Percentiles rank a stretch among this genome's conserved stretches.
These are phyloP conservation scores for Papilio machaon DNA, from an alignment of 1,140 invertebrate species.

Conservation along the genomic window DNA sequence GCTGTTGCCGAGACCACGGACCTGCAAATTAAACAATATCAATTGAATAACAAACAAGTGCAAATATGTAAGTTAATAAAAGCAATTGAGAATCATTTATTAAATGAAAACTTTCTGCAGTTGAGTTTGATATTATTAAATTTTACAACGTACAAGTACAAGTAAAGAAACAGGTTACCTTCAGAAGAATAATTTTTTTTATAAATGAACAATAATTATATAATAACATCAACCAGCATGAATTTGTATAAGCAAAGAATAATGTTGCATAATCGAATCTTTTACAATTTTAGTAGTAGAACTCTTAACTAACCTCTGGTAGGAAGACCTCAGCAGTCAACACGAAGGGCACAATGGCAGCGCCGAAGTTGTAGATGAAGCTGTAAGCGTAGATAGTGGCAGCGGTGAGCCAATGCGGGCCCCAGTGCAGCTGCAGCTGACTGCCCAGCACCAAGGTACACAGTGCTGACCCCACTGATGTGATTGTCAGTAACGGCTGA, in stretches of 20 bases:
- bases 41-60: neutral
- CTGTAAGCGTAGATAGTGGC: slow-evolving; percentile 63
- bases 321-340: slow-evolving; percentile 69
- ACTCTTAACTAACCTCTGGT: slow-evolving; percentile 59
- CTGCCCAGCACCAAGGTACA: slow-evolving; percentile 59
- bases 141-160: too few relatives aligned
- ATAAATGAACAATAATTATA: neutral
- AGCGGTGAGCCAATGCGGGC: slow-evolving; percentile 64
- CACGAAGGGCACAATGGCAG: slow-evolving; percentile 65
- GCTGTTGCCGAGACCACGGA: slow-evolving; percentile 70
- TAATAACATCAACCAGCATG: neutral
- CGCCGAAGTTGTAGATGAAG: slow-evolving; percentile 65
- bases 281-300: neutral
- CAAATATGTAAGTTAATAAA: neutral
- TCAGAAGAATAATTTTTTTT: too few relatives aligned
- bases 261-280: neutral
- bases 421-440: slow-evolving; percentile 62
- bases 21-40: slow-evolving; percentile 51
- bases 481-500: slow-evolving; percentile 60
- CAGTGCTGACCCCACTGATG: slow-evolving; percentile 55
- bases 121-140: neutral
- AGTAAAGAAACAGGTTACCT: too few relatives aligned
- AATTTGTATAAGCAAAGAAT: neutral
- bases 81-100: neutral
- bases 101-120: neutral